Conservation (phyloP, 2,888 invertebrate species). For the Chrysolina americana region DNA sequence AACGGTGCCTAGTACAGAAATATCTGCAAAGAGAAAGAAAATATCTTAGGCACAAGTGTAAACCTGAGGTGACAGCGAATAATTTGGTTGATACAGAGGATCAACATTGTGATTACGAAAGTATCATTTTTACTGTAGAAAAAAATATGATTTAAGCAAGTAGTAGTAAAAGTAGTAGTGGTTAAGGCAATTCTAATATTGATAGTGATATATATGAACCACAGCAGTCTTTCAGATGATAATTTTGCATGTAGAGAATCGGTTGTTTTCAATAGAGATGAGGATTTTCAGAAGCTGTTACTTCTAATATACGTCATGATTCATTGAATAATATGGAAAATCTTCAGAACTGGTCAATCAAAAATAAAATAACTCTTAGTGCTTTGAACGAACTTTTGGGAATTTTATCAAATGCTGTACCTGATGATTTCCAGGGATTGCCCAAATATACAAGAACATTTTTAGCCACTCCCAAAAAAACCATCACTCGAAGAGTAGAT, state of each 20-base stretch:
- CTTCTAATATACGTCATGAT: neutral
- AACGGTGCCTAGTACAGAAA: neutral
- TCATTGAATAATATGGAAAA: slow-evolving; percentile 5
- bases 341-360: slow-evolving; percentile 14
- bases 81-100: slow-evolving; percentile 1
- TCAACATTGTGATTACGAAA: slow-evolving; percentile 1
- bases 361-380: slow-evolving; percentile 11
- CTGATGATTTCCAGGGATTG: slow-evolving; percentile 19
- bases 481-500: slow-evolving; percentile 10
- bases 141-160: neutral
- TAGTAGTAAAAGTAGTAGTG: slow-evolving; percentile 3
- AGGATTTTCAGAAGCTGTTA: neutral
- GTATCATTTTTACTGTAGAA: neutral
- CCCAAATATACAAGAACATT: slow-evolving; percentile 18
- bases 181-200: neutral
- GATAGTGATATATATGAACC: neutral
- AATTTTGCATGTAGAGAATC: slow-evolving; percentile 3
- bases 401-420: slow-evolving; percentile 1
- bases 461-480: slow-evolving; percentile 15
- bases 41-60: neutral
- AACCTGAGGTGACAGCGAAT: neutral
- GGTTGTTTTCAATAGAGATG: neutral
- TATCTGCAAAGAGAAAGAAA: neutral
- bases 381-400: slow-evolving; percentile 12
- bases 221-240: neutral